Evolutionary conservation across 1,140 invertebrate genomes (phyloP), one percentile per base, ranked within the genome.

Genomic region (Meteorus sp.): DNA sequence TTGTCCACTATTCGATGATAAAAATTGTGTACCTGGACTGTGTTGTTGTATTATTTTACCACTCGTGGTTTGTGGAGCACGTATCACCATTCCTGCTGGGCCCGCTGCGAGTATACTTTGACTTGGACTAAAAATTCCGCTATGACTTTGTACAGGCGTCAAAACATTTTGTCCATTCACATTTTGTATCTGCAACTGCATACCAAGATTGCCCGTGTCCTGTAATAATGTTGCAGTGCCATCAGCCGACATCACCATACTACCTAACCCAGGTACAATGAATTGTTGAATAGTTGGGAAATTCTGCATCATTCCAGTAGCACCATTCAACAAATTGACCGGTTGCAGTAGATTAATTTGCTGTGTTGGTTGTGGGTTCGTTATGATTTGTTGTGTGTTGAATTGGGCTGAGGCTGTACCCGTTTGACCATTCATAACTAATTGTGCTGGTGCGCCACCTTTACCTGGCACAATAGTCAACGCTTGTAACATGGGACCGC

Each of bases 201-300:
- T 85, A 0, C 86, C 86, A 53, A 88, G 81, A 48, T 86, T 85
- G 0, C 83, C 85, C 11, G 86, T 84, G 55, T 88, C 85, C 68
- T 88, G 85, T 2, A 90, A 73, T 15, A 90, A 77, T 0, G 82
- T 83, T 0, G 87, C 84, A 1, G 88, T 87, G 1, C 85, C 85
- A 65, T 89, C 85, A 22, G 88, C 84, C 19, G 89, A 84, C 88
- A 87, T 86, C 43, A 90, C 84, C 84, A 93, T 85, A 60, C 90
- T 83, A 1, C 89, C 89, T 1, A 91, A 73, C 64, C 90, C 89
- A 2, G 91, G 90, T 43, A 93, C 86, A 44, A 92, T 87, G 65
- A 92, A 88, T 67, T 93, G 90, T 67, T 92, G 91, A 52, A 91
- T 89, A 0, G 88, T 85, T 0, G 88, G 88, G 68, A 91, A 88